Base-by-base conservation (phyloP, 2,113 vertebrate species). In the Xyrauchen texanus region DNA sequence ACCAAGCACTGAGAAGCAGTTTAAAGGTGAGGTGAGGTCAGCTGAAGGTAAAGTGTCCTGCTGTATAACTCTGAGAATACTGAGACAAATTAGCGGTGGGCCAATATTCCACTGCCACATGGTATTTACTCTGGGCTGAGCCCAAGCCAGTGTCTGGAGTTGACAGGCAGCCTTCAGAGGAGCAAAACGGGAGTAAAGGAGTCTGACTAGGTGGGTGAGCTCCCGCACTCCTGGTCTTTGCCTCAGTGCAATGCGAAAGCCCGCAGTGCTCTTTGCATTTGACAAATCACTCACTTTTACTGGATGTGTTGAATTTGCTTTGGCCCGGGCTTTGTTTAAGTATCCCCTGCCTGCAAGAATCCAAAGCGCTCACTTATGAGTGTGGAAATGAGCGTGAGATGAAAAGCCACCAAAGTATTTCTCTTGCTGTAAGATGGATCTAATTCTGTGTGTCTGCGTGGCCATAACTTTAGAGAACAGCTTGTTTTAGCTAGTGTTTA, bases 301-400 rank as follows among this genome's bases (percentile, higher is more conserved):
- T 83, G 65, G 78, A 80, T 78, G 63, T 75, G 63, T 81, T 78
- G 79, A 77, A 84, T 86, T 85, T 87, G 78, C 52, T 84, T 86
- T 87, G 83, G 80, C 86, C 62, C 2, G 52, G 15, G 2, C 47
- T 68, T 76, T 70, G 68, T 82, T 82, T 79, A 69, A 86, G 72
- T 77, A 68, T 80, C 61, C 63, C 66, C 53, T 67, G 75, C 80
- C 84, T 78, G 60, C 64, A 72, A 21, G 57, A 52, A 64, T 84
- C 65, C 62, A 53, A 65, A 60, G 58, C 64, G 42, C 78, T 66
- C 77, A 78, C 80, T 79, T 81, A 79, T 49, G 66, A 68, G 65
- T 51, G 67, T 69, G 49, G 49, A 78, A 77, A 9, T 46, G 8
- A 77, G 81, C 49, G 60, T 2, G 62, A 80, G 52, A 79, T 78